These are phyloP conservation scores for Arge pagana DNA, from an alignment of 2,888 invertebrate genomes.

Conservation along the genomic window DNA sequence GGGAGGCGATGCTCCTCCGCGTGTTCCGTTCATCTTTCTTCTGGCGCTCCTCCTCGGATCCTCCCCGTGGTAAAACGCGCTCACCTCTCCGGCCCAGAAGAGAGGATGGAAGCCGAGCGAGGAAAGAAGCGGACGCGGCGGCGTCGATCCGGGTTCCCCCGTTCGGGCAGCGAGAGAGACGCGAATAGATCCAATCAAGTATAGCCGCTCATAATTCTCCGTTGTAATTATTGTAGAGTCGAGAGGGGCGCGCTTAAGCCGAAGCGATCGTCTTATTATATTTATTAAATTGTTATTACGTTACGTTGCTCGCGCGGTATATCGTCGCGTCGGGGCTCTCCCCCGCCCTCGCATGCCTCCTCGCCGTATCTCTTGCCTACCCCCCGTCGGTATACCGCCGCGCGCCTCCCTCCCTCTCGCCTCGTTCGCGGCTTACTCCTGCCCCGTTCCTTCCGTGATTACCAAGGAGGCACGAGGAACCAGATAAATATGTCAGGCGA, in stretches of 20 bases:
- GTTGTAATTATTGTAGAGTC: constrained; percentile 54
- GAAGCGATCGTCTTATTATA: constrained; percentile 51
- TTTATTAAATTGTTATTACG: constrained; percentile 55
- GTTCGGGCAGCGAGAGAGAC: constrained; percentile 28
- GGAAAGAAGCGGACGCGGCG: constrained; percentile 9
- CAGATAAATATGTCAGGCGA: constrained; percentile 49
- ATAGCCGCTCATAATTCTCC: constrained; percentile 54
- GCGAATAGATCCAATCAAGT: constrained; percentile 54
- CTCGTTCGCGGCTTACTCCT: constrained; percentile 4
- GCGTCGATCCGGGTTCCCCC: constrained; percentile 22
- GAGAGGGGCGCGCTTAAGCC: constrained; percentile 40
- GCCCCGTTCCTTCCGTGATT: constrained; percentile 23
- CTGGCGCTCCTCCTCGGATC: background rate
- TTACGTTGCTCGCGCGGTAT: constrained; percentile 33
- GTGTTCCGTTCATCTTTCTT: no score
- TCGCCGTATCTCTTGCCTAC: background rate
- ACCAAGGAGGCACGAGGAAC: constrained; percentile 32
- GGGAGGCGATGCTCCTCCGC: constrained; percentile 3
- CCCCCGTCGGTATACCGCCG: background rate
- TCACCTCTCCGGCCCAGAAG: no score
- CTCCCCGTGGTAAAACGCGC: no score
- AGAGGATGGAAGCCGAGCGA: constrained; percentile 24
- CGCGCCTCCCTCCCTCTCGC: background rate
- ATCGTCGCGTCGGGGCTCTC: background rate
- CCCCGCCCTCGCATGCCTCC: background rate